Conservation (phyloP, 2,888 invertebrate species). For the Himalopsyche kuldschensis region DNA sequence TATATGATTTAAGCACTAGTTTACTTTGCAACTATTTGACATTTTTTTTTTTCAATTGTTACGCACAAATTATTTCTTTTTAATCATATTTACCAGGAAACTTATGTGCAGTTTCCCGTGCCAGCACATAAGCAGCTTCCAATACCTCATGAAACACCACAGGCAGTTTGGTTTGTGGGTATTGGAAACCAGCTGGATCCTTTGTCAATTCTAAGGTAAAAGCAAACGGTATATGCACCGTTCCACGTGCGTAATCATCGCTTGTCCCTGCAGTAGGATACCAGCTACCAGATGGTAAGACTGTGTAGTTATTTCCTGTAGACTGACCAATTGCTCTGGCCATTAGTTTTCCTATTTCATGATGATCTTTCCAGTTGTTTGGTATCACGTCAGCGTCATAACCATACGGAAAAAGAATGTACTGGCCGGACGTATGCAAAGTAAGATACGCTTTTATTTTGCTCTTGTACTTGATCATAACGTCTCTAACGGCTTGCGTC, state of each 20-base stretch:
- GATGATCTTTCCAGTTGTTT: conserved; percentile 53
- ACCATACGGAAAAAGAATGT: conserved; percentile 67
- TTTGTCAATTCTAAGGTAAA: conserved; percentile 66
- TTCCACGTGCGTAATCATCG: conserved; percentile 64
- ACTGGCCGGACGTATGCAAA: conserved; percentile 70
- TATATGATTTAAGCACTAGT: too few relatives aligned
- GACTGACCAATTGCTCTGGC: conserved; percentile 50
- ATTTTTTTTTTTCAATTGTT: too few relatives aligned
- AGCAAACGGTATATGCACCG: conserved; percentile 56
- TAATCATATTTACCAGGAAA: neutral
- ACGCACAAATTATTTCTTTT: too few relatives aligned
- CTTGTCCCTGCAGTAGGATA: conserved; percentile 65
- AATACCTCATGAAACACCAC: neutral
- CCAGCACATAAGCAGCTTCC: neutral
- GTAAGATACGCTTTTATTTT: conserved; percentile 67
- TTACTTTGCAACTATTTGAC: too few relatives aligned
- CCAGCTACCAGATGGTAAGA: conserved; percentile 59
- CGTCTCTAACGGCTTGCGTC: conserved; percentile 57
- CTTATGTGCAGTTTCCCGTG: neutral
- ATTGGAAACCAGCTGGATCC: conserved; percentile 63
- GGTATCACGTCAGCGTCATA: conserved; percentile 57
- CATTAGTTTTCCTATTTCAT: conserved; percentile 50
- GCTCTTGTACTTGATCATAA: conserved; percentile 52
- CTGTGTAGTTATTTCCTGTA: conserved; percentile 53
- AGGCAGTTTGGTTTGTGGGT: conserved; percentile 57